These are phyloP conservation scores for Semaprochilodus insignis DNA, from an alignment of 2,797 vertebrate genomes.

Conservation along the genomic window DNA sequence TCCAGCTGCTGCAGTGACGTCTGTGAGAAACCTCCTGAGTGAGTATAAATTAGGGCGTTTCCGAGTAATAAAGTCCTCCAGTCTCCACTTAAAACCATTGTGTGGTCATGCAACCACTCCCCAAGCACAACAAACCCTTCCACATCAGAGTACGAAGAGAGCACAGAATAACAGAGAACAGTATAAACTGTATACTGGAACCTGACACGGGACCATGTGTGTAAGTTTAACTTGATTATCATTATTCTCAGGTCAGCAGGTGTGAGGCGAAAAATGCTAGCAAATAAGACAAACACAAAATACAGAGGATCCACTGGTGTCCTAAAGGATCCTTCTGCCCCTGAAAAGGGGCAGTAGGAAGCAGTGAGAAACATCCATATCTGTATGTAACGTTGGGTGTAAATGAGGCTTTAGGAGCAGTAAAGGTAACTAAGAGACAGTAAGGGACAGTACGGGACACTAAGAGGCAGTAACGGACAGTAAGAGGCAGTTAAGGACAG, in stretches of 20 bases:
- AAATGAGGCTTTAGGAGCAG: too few relatives aligned
- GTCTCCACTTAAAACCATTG: slow-evolving; percentile 1
- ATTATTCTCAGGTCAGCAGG: neutral
- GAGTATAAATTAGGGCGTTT: neutral
- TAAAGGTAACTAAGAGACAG: too few relatives aligned
- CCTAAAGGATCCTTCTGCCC: too few relatives aligned
- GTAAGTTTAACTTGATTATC: neutral
- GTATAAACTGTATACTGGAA: neutral
- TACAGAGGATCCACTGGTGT: too few relatives aligned
- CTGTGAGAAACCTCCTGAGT: neutral
- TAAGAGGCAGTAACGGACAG: too few relatives aligned
- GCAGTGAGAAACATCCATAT: too few relatives aligned
- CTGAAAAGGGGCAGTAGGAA: too few relatives aligned
- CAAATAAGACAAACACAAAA: too few relatives aligned
- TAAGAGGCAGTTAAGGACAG: too few relatives aligned
- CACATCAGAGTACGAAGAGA: neutral
- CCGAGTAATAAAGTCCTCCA: neutral
- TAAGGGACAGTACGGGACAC: too few relatives aligned
- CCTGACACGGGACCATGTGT: neutral
- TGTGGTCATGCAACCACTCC: neutral
- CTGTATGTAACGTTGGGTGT: too few relatives aligned
- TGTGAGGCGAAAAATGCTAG: neutral
- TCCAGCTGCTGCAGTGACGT: neutral
- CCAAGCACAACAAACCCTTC: neutral
- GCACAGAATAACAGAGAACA: neutral